Evolutionary conservation across 2,113 vertebrate species (phyloP).

Genomic region (Corythornis madagascariensis): DNA sequence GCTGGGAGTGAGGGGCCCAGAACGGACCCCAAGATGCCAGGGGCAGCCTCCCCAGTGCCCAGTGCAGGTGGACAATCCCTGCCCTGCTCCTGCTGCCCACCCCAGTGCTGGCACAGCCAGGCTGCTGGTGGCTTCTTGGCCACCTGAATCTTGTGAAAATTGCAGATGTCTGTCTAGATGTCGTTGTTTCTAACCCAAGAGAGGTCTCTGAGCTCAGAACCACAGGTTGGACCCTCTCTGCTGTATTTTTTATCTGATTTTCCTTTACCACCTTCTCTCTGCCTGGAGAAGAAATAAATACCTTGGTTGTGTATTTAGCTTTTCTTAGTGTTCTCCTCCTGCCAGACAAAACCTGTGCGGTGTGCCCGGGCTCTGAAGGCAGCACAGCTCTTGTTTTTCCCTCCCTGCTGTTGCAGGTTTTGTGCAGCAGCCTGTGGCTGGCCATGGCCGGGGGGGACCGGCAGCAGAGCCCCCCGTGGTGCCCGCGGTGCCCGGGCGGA

Average conservation of each 20-base stretch:
- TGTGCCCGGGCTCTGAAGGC: not conserved
- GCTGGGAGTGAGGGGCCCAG: too few relatives aligned
- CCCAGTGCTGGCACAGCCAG: too few relatives aligned
- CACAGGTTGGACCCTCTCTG: not conserved
- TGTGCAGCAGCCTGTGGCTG: not conserved
- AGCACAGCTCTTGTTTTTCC: not conserved
- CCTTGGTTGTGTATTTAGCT: not conserved
- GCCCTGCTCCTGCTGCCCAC: too few relatives aligned
- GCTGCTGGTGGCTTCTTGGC: too few relatives aligned
- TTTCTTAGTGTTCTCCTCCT: not conserved
- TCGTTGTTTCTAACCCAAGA: not conserved
- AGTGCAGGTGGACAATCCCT: too few relatives aligned
- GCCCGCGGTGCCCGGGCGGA: fast-evolving
- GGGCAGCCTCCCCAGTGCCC: too few relatives aligned
- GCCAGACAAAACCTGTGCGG: not conserved
- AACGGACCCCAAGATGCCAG: too few relatives aligned
- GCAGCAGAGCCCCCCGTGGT: not conserved
- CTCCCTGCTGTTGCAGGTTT: not conserved
- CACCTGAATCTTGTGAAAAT: not conserved
- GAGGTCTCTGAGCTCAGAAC: not conserved
- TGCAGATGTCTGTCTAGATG: not conserved
- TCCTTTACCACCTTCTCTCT: not conserved
- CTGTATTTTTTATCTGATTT: not conserved
- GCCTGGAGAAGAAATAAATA: not conserved
- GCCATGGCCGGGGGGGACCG: not conserved